Base-by-base conservation (phyloP, 92 coral and sea anemone genomes). In the Epizoanthus rinbou region DNA sequence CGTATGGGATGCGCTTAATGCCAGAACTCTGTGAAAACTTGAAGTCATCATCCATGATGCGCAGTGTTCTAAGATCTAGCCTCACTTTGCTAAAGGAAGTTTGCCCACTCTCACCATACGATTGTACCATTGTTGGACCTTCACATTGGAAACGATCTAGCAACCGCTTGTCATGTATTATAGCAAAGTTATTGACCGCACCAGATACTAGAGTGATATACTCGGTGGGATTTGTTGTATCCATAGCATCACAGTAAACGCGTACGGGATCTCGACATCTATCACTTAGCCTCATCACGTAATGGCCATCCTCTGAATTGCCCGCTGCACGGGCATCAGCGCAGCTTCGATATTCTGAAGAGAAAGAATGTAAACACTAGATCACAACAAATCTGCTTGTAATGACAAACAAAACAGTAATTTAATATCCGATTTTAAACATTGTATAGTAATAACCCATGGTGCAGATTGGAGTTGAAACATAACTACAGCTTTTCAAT, bases 81-180 rank as follows among this genome's bases (percentile, higher is more conserved):
- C 92, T 86, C 39, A 97, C 92, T 86, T 90, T 97, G 21, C 71
- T 50, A 82, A 92, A 97, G 16, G 81, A 85, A 15, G 99, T 97
- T 52, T 64, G 73, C 10, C 99, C 99, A 28, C 87, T 90, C 64
- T 90, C 92, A 21, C 86, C 91, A 86, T 97, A 97, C 45, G 88
- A 23, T 31, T 92, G 87, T 23, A 74, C 41, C 83, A 87, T 79
- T 58, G 82, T 88, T 64, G 79, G 88, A 31, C 99, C 99, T 57
- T 85, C 89, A 83, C 99, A 97, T 59, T 93, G 92, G 89, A 89
- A 97, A 75, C 99, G 89, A 62, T 92, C 85, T 74, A 79, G 91
- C 3, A 97, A 81, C 73, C 96, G 92, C 86, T 89, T 79, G 41
- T 84, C 92, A 83, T 87, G 91, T 47, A 97, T 90, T 35, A 87